Percentiles rank a stretch among this genome's conserved stretches.
Evolutionary conservation across 1,140 invertebrate species (phyloP).

Genomic region (Pollicipes pollicipes): DNA sequence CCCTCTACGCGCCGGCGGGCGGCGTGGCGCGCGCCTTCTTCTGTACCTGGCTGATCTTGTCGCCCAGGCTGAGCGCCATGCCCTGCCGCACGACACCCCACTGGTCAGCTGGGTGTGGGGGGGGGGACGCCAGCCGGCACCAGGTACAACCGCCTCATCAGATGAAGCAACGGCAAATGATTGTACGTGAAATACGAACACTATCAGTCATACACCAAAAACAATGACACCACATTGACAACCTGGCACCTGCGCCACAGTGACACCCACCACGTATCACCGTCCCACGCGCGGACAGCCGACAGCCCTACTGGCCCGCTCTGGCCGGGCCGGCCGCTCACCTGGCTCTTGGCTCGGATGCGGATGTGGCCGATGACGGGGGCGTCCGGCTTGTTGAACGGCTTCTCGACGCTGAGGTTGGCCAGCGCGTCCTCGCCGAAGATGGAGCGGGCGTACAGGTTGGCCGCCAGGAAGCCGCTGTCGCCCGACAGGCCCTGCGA

Average conservation of each 20-base stretch:
- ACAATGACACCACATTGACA: too few species aligned
- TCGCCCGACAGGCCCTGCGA: conserved; percentile 71
- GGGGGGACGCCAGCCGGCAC: too few species aligned
- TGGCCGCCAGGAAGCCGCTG: conserved; percentile 98
- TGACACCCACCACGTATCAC: not conserved
- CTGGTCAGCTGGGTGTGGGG: not conserved
- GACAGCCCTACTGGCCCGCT: not conserved
- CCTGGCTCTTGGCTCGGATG: conserved; percentile 94
- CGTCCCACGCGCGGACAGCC: too few species aligned
- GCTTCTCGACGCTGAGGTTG: conserved; percentile 95
- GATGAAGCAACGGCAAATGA: too few species aligned
- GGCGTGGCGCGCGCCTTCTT: conserved; percentile 30
- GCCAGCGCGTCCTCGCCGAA: conserved; percentile 98
- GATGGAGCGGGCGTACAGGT: conserved; percentile 95
- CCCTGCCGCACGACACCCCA: conserved; percentile 41
- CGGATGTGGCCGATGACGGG: conserved; percentile 90
- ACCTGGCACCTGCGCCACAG: too few species aligned
- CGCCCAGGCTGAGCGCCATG: conserved; percentile 88
- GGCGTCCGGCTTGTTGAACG: conserved; percentile 63
- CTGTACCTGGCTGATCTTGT: conserved; percentile 89
- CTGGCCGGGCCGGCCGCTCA: conserved; percentile 26
- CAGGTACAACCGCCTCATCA: too few species aligned
- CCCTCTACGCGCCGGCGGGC: not conserved
- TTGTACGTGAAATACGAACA: too few species aligned
- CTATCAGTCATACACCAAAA: too few species aligned